Conservation (phyloP, 2,113 vertebrate species). For the Centrocercus urophasianus region DNA sequence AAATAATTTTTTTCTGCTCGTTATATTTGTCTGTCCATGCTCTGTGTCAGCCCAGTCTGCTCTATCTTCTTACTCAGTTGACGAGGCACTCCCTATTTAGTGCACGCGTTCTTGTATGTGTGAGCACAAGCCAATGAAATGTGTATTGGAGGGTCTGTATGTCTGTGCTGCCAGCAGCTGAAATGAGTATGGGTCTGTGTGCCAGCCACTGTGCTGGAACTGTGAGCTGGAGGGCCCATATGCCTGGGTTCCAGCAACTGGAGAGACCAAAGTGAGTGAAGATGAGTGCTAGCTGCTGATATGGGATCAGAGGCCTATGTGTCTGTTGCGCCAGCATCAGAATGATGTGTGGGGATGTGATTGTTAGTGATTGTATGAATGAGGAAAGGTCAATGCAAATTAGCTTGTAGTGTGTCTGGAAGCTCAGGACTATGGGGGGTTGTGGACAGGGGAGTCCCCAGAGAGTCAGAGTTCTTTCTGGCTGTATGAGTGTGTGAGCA, state of each 20-base stretch:
- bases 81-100: background rate
- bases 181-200: background rate
- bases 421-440: background rate
- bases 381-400: background rate
- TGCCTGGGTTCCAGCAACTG: background rate
- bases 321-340: background rate
- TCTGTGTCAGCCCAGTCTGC: background rate
- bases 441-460: background rate
- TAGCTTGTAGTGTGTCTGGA: background rate
- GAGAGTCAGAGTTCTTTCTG: background rate
- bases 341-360: background rate
- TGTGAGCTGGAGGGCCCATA: background rate
- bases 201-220: background rate
- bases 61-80: background rate
- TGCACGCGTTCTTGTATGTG: rapidly evolving
- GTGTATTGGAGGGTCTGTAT: rapidly evolving
- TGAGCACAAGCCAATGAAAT: background rate
- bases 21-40: background rate
- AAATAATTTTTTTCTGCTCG: background rate
- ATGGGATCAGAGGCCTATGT: rapidly evolving
- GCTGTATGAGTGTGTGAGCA: background rate
- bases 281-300: background rate
- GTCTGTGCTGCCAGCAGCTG: background rate
- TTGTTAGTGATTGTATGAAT: background rate
- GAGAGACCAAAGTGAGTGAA: background rate